Base-by-base conservation (phyloP, 2,113 vertebrate species). In the Galbula dea region DNA sequence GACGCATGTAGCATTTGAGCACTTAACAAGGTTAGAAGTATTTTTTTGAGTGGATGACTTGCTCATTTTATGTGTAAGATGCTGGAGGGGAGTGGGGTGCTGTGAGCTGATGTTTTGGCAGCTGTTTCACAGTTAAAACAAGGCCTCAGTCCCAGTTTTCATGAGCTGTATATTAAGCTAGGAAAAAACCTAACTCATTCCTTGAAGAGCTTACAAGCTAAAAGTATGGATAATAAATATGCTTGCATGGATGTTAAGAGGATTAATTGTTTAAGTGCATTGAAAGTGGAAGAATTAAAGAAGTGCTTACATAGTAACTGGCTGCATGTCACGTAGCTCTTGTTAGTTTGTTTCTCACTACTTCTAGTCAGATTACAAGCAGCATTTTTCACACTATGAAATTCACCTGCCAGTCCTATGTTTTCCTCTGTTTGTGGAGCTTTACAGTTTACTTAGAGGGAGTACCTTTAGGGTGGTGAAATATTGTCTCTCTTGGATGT, bases 231-330 rank as follows among this genome's bases (percentile, higher is more conserved):
- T 88, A 83, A 86, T 92, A 94, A 90, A 75, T 82, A 52, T 61
- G 69, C 79, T 88, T 90, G 48, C 39, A 36, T 83, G 80, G 65
- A 45, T 36, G n/a, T 88, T 93, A 94, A 90, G 83, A 86, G 92
- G 83, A 90, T 94, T 92, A 76, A 73, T 92, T 62, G 76, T 81
- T 93, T 95, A 72, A 68, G 59, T 66, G 43, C 72, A 11, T 54
- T 59, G 69, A 37, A 77, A 86, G 34, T 62, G 19, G 51, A 32
- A 93, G 51, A 86, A 69, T 46, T 90, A 29, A 89, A 52, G 80
- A 12, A 79, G 59, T 24, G 22, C 45, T 63, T 83, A 75, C 83
- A 58, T 72, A 32, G 32, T 73, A 58, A 63, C 75, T 14, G 59
- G 24, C 45, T 93, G 43, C 0, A 4, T 32, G 69, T 92, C 59